These are phyloP conservation scores for Cydia fagiglandana DNA, from an alignment of 1,140 invertebrate genomes.

Conservation along the genomic window DNA sequence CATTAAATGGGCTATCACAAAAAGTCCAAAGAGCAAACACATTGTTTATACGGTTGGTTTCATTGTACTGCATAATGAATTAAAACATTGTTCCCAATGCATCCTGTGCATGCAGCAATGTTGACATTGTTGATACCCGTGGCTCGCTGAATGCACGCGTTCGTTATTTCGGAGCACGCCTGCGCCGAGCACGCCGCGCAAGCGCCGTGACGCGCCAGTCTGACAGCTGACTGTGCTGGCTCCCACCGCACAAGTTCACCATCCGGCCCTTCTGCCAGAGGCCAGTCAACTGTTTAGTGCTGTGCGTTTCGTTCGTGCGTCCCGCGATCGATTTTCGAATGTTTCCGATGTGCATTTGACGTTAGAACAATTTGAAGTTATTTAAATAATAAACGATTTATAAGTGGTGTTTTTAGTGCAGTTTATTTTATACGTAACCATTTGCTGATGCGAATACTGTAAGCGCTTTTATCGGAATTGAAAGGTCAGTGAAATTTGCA, in stretches of 20 bases:
- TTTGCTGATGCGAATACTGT: constrained; percentile 1
- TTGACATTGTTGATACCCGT: constrained; percentile 1
- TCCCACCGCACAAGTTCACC: background rate
- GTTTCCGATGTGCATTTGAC: background rate
- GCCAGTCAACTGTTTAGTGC: constrained; percentile 6
- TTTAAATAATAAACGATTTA: background rate
- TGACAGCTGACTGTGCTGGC: background rate
- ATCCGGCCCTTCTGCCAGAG: constrained; percentile 11
- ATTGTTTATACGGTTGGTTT: background rate
- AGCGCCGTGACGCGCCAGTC: background rate
- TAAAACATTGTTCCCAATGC: constrained; percentile 16
- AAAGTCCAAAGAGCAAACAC: constrained; percentile 12
- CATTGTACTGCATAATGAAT: constrained; percentile 7
- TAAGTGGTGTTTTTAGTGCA: background rate
- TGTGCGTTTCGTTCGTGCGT: constrained; percentile 9
- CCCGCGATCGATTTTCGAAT: background rate
- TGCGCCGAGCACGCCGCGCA: constrained; percentile 5
- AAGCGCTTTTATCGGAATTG: constrained; percentile 6
- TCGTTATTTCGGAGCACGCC: background rate
- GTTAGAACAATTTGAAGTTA: background rate
- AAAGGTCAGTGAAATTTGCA: constrained; percentile 12
- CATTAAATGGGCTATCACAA: constrained; percentile 8
- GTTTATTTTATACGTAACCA: background rate
- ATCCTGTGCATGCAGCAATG: background rate
- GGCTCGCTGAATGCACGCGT: background rate